These are phyloP conservation scores for Proteles cristata DNA, from an alignment of 2,113 vertebrate genomes.

Conservation along the genomic window DNA sequence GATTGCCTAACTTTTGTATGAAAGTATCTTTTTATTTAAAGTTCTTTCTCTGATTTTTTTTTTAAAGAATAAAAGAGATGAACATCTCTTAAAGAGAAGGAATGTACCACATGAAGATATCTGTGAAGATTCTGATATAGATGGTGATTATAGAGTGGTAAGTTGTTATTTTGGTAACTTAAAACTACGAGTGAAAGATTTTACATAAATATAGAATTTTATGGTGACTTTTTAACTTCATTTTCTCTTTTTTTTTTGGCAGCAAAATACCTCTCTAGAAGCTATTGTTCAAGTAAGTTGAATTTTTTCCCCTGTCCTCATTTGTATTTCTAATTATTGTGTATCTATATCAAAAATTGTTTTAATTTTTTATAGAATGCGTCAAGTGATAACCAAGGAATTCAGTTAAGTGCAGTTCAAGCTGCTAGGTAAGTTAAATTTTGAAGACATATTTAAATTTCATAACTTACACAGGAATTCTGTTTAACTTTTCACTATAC, in stretches of 20 bases:
- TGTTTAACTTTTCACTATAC: not conserved
- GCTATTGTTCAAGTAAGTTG: conserved; percentile 98
- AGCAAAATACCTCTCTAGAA: conserved; percentile 99
- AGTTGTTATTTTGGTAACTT: conserved; percentile 63
- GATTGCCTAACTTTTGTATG: conserved; percentile 1
- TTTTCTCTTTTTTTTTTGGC: conserved; percentile 66
- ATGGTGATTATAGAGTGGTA: conserved; percentile 98
- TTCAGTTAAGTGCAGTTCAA: conserved; percentile 98
- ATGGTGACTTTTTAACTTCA: conserved; percentile 20
- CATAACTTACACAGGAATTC: not conserved
- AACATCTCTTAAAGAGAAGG: conserved; percentile 97
- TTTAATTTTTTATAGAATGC: conserved; percentile 90
- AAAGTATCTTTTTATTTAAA: conserved; percentile 16
- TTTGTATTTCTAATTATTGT: conserved; percentile 45
- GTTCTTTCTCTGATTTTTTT: not conserved
- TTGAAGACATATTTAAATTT: conserved; percentile 43
- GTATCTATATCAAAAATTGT: conserved; percentile 62
- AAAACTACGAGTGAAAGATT: not conserved
- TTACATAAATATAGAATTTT: not conserved
- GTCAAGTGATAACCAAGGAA: conserved; percentile 98
- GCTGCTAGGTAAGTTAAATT: conserved; percentile 94
- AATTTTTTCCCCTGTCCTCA: not conserved
- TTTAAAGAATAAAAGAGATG: conserved; percentile 96
- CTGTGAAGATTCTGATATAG: conserved; percentile 97
- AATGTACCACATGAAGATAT: conserved; percentile 98